Evolutionary conservation across 1,140 invertebrate species (phyloP).

Genomic region (Drosophila serrata): DNA sequence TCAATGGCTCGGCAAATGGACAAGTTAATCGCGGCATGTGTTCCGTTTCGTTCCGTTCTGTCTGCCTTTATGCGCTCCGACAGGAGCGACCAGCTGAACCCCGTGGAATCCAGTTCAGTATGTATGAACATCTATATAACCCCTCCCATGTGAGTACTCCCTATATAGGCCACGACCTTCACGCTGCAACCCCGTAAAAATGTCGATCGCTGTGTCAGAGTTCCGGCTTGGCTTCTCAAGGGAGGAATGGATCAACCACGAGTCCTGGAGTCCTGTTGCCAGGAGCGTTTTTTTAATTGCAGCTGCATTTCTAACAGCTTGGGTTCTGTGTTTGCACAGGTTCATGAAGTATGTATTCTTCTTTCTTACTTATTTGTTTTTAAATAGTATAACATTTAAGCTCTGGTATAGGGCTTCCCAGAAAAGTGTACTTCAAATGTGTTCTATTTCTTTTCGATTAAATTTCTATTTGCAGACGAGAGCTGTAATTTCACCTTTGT

Average conservation of each 20-base stretch:
- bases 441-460: background rate
- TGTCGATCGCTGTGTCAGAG: background rate
- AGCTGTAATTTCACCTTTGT: background rate
- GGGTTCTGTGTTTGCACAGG: slow-evolving; percentile 11
- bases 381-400: background rate
- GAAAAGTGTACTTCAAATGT: background rate
- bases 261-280: slow-evolving; percentile 20
- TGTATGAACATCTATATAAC: background rate
- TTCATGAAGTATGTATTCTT: slow-evolving; percentile 9
- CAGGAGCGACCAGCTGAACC: slow-evolving; percentile 31
- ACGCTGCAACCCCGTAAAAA: slow-evolving; percentile 47
- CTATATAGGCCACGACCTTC: slow-evolving; percentile 47
- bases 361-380: background rate
- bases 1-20: slow-evolving; percentile 50
- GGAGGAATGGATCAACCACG: slow-evolving; percentile 27
- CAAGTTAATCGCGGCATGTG: slow-evolving; percentile 51
- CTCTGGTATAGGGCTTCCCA: background rate
- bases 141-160: background rate
- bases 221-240: slow-evolving; percentile 15
- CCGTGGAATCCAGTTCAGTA: slow-evolving; percentile 14
- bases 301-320: slow-evolving; percentile 12
- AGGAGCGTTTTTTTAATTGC: slow-evolving; percentile 13
- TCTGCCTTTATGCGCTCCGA: slow-evolving; percentile 38
- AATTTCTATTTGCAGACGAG: background rate
- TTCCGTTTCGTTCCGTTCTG: background rate